Conservation (phyloP, 2,797 vertebrate genomes). For the Bryconaethiops microstoma region DNA sequence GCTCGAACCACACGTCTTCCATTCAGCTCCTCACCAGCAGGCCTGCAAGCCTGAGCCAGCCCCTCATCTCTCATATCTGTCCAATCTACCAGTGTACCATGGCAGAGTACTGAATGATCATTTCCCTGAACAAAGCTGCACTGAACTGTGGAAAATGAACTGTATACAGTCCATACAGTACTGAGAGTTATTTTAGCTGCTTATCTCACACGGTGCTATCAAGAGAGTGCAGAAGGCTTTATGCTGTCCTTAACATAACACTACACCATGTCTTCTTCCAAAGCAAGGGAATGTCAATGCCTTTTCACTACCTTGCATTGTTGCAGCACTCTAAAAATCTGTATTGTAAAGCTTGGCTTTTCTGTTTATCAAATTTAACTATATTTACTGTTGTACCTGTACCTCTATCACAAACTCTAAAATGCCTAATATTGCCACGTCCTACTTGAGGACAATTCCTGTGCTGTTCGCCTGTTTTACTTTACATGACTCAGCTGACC, state of each 20-base stretch:
- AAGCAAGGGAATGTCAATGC: neutral
- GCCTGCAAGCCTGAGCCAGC: conserved; percentile 39
- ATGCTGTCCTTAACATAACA: neutral
- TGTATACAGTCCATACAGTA: neutral
- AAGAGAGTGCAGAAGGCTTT: neutral
- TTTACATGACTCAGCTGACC: neutral
- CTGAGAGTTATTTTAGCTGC: conserved; percentile 11
- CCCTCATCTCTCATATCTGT: conserved; percentile 44
- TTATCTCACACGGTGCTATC: neutral
- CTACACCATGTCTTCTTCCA: neutral
- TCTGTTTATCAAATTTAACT: neutral
- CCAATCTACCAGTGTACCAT: conserved; percentile 28
- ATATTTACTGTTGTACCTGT: neutral
- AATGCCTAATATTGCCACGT: neutral
- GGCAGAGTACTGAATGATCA: conserved; percentile 35
- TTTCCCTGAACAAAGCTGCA: conserved; percentile 32
- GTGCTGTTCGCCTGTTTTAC: neutral
- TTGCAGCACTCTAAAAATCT: neutral
- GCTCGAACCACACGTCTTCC: conserved; percentile 31
- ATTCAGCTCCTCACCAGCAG: conserved; percentile 22
- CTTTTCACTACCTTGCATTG: neutral
- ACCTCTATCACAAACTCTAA: neutral
- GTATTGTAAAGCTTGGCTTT: neutral
- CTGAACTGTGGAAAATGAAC: conserved; percentile 31
- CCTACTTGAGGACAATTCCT: neutral